Evolutionary conservation across 2,797 vertebrate species (phyloP).

Genomic region (Coccyzus lansbergi): DNA sequence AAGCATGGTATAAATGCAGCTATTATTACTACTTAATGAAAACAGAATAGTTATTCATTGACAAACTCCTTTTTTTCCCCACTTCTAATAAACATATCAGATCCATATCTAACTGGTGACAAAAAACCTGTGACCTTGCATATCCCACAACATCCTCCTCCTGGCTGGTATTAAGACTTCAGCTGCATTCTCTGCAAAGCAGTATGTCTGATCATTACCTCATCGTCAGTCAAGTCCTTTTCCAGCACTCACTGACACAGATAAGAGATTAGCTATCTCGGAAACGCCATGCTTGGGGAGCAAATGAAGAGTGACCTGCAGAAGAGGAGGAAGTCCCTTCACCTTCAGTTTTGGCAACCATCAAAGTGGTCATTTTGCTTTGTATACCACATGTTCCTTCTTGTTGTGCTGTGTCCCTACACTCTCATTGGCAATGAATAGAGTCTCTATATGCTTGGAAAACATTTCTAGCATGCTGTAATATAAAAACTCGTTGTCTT

Average conservation of each 20-base stretch:
- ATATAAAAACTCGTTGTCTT: slow-evolving; percentile 21
- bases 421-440: not conserved
- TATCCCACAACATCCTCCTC: not conserved
- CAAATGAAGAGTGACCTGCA: not conserved
- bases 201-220: not conserved
- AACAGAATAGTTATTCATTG: slow-evolving; percentile 25
- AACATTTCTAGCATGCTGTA: slow-evolving; percentile 10
- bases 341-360: not conserved
- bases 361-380: not conserved
- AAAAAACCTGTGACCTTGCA: slow-evolving; percentile 4
- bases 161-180: not conserved
- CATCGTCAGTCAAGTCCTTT: not conserved
- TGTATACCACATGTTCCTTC: not conserved
- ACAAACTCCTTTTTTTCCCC: not conserved
- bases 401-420: not conserved
- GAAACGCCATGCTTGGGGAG: not conserved
- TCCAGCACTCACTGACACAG: not conserved
- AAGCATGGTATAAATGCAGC: not conserved
- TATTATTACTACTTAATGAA: slow-evolving; percentile 3
- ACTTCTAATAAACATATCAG: slow-evolving; percentile 23
- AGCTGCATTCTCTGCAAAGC: not conserved
- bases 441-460: not conserved
- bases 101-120: slow-evolving; percentile 6
- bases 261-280: not conserved
- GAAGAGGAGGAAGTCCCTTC: not conserved